Base-by-base conservation (phyloP, 2,113 vertebrate genomes). In the Neodontobutis hainanensis region DNA sequence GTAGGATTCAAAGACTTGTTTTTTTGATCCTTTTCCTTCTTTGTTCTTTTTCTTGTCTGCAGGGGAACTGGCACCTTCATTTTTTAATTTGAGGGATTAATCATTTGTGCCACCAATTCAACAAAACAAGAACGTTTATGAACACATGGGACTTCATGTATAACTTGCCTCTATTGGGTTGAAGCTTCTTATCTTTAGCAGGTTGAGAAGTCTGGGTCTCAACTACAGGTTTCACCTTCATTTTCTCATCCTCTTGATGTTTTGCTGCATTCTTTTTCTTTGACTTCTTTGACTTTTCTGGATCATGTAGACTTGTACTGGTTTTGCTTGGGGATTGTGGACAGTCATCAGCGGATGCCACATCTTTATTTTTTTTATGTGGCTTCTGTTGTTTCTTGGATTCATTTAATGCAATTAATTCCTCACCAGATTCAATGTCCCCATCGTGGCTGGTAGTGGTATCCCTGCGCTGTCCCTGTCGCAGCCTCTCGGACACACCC, bases 1-100 rank as follows among this genome's bases (percentile, higher is more conserved):
- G 91, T 98, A 98, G 50, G 89, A 65, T 74, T 98, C 96, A 90
- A 98, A 99, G 62, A 98, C 59, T 64, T 83, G 94, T 87, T 93
- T 98, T 88, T 90, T 95, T 72, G 90, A 90, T 45, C 94, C 93
- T 84, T 92, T 91, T 78, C 92, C 88, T 36, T 61, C 81, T 51
- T 80, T 82, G 77, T 78, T 94, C 90, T 83, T 93, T 88, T 36
- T 70, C 80, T 90, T 95, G 47, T 95, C 93, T 34, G 91, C 88
- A 3, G 85, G 85, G 60, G 87, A 78, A 75, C 69, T 75, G 75
- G 78, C 36, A 73, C 61, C 80, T 53, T 65, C 47, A 8, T 46
- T 86, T 91, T 72, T 70, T 87, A 77, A 88, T 76, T 65, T 5
- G 66, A 75, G 4, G 4, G 8, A 34, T 48, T 9, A 36, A 3